Evolutionary conservation across 2,113 vertebrate species (phyloP).

Genomic region (Dasyurus viverrinus): DNA sequence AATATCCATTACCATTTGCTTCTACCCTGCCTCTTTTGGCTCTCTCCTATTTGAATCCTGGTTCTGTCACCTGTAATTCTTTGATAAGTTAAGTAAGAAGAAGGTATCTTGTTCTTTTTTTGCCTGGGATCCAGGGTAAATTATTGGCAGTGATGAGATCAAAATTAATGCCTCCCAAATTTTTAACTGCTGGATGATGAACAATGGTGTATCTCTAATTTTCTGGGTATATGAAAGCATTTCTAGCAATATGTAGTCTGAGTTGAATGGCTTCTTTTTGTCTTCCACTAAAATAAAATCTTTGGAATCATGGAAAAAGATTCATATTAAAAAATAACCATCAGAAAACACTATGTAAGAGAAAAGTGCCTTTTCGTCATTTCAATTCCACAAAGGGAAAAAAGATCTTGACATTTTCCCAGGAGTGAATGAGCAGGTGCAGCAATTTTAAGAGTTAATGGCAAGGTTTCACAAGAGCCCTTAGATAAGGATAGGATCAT

Average conservation of each 20-base stretch:
- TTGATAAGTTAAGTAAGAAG: not conserved
- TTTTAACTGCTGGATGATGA: conserved; percentile 42
- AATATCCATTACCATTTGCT: not conserved
- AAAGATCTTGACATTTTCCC: conserved; percentile 70
- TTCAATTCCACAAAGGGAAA: conserved; percentile 56
- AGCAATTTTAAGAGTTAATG: conserved; percentile 47
- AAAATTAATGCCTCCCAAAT: conserved; percentile 64
- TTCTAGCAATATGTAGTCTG: conserved; percentile 62
- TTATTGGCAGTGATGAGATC: not conserved
- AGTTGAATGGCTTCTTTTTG: conserved; percentile 63
- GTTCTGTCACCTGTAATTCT: not conserved
- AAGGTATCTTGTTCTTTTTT: not conserved
- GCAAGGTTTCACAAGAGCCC: conserved; percentile 55
- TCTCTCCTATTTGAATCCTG: not conserved
- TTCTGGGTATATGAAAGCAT: conserved; percentile 40
- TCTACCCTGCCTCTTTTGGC: not conserved
- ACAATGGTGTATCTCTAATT: conserved; percentile 57
- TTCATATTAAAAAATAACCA: not conserved
- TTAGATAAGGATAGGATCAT: conserved; percentile 50
- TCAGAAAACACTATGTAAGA: conserved; percentile 59
- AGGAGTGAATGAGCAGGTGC: conserved; percentile 64
- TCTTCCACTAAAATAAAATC: conserved; percentile 69
- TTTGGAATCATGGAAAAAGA: conserved; percentile 49
- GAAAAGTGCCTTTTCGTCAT: conserved; percentile 46
- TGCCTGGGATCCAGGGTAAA: not conserved